These are phyloP conservation scores for Plectrocnemia conspersa DNA, from an alignment of 1,140 invertebrate species.

Conservation along the genomic window DNA sequence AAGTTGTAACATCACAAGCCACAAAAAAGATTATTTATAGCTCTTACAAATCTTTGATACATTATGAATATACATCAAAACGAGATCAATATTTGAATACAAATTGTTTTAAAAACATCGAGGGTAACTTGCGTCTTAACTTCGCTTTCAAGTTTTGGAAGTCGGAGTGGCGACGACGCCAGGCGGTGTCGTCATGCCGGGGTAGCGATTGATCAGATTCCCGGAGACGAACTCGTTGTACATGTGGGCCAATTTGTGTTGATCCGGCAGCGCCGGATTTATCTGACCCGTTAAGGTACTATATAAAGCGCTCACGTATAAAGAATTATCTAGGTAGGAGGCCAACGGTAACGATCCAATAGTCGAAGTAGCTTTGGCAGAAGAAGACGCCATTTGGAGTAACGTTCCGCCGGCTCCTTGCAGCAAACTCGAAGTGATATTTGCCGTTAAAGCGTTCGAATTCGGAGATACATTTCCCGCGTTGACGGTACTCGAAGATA, in stretches of 20 bases:
- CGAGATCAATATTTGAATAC: too few species aligned
- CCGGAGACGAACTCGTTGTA: conserved; percentile 19
- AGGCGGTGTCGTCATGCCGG: neutral
- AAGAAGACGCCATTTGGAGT: conserved; percentile 36
- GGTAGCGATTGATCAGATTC: conserved; percentile 11
- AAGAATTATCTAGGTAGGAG: conserved; percentile 41
- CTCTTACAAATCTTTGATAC: neutral
- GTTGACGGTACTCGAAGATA: conserved; percentile 36
- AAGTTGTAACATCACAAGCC: neutral
- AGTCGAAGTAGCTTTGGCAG: conserved; percentile 35
- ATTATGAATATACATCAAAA: neutral
- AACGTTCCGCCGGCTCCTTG: conserved; percentile 32
- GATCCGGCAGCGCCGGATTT: conserved; percentile 36
- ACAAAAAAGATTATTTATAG: neutral
- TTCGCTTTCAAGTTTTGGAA: conserved; percentile 24
- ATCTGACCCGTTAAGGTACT: conserved; percentile 41
- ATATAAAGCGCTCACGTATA: conserved; percentile 46
- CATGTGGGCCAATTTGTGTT: conserved; percentile 27
- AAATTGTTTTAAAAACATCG: too few species aligned
- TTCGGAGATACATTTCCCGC: conserved; percentile 38
- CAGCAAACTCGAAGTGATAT: conserved; percentile 25
- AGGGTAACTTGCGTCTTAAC: neutral
- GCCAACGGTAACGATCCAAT: conserved; percentile 34
- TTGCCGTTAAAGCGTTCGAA: conserved; percentile 34
- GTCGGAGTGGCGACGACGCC: conserved; percentile 17